Conservation (phyloP, 2,113 vertebrate species). For the Syngnathus scovelli region DNA sequence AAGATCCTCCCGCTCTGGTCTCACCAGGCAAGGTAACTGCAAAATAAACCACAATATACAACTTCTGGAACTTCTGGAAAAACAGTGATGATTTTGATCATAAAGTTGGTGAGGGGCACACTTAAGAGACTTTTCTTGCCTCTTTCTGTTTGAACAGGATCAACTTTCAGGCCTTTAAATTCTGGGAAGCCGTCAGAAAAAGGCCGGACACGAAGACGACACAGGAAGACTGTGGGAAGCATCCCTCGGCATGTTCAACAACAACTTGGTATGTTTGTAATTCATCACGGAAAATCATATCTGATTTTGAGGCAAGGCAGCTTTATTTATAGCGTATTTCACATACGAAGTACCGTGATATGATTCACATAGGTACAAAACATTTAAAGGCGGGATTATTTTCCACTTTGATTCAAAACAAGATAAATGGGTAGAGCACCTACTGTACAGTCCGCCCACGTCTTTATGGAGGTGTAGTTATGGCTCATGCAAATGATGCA, state of each 20-base stretch:
- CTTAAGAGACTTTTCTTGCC: background rate
- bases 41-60: background rate
- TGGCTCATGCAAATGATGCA: too few species aligned
- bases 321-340: too few species aligned
- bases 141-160: slow-evolving; percentile 47
- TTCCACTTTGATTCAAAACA: background rate
- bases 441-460: too few species aligned
- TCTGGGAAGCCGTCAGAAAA: slow-evolving; percentile 62
- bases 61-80: background rate
- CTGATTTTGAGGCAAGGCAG: too few species aligned
- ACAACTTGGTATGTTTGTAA: slow-evolving; percentile 78
- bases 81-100: too few species aligned
- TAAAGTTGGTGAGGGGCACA: too few species aligned
- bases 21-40: slow-evolving; percentile 70
- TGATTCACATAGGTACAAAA: too few species aligned
- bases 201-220: slow-evolving; percentile 66
- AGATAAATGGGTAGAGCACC: too few species aligned
- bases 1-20: slow-evolving; percentile 68
- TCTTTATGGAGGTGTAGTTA: too few species aligned
- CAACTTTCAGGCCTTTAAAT: slow-evolving; percentile 72
- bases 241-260: slow-evolving; percentile 88
- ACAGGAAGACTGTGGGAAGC: slow-evolving; percentile 76
- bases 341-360: too few species aligned
- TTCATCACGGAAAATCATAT: background rate
- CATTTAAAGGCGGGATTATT: background rate